Base-by-base conservation (phyloP, 2,797 vertebrate species). In the Distichodus sexfasciatus region DNA sequence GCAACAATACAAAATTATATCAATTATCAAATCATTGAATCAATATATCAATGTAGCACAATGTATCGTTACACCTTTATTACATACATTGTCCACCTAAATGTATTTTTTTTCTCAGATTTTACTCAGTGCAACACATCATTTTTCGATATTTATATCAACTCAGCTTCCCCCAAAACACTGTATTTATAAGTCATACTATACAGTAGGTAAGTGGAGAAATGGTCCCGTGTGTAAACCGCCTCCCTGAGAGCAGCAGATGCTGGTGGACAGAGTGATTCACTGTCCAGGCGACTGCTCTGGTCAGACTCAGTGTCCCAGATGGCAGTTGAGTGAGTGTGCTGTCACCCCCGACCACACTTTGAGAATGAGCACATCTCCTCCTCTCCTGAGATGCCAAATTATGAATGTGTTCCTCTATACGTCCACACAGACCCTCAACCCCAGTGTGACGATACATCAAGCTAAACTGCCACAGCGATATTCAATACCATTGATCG, bases 241-340 rank as follows among this genome's bases (percentile, higher is more conserved):
- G 33, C 36, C 24, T 41, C 48, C 23, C 4, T 55, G 51, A 70
- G 60, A 61, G 40, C 31, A 69, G 53, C 57, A 69, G 55, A 74
- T 72, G 57, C 58, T 69, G 61, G 53, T 41, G 70, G 63, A 61
- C 55, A 68, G 59, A 61, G 23, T 57, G 67, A 69, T 57, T 76
- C 35, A 61, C 65, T 55, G 79, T 84, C 71, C 69, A 73, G 79
- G 76, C 76, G 62, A 79, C 57, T 71, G 78, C 77, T 85, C 75
- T 83, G 84, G 77, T 83, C 63, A 82, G 75, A 79, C 53, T 40
- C 60, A 40, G 40, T 64, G 57, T 63, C 58, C 66, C 67, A 71
- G 58, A 70, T 66, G 68, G 35, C 38, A 48, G 29, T 41, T 53
- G 38, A 59, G 41, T 67, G 44, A 51, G 5, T 46, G 44, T 17